Evolutionary conservation across 2,888 invertebrate genomes (phyloP), one percentile per base, ranked within the genome.

Genomic region (Gisinianus flammeolus): DNA sequence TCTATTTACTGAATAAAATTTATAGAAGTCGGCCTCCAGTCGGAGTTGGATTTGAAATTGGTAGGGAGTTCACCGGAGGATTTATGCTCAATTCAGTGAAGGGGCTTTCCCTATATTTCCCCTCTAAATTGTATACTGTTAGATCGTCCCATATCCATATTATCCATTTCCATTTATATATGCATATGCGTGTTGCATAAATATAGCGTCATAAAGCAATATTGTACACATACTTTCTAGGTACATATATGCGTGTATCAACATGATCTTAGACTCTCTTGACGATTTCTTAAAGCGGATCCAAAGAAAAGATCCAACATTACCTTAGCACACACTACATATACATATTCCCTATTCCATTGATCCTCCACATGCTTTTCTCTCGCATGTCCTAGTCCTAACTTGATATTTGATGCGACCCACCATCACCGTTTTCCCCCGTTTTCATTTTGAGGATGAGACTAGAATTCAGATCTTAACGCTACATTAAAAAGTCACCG

Each of bases 41-140:
- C 52, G 69, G 69, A 69, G 52, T 69, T 72, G 58, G 71, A 70
- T 70, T 58, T 72, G 72, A 62, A 72, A 72, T 72, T 58, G 72
- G 58, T 58, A 58, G 72, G 72, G 72, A 58, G 72, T 72, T 72
- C 72, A 72, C 72, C 31, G 72, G 58, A 72, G 72, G 72, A 72
- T 72, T 72, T 72, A 72, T 72, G 58, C 72, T 58, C 72, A 69
- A 69, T 69, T 35, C 71, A 44, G 26, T 44, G 44, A 68, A 19
- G 68, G 22, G 33, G 67, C 26, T 6, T 56, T 12, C 30, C 10
- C 66, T 66, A 26, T 16, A 30, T 12, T 31, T 66, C 10, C 28
- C 31, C 66, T 19, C 31, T 66, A 8, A 19, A 2, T 30, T 6
- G 26, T 12, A n/a, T n/a, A n/a, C n/a, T n/a, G n/a, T n/a, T n/a